Percentiles rank a stretch among this genome's conserved stretches.
These are phyloP conservation scores for Nothocercus nigrocapillus DNA, from an alignment of 2,113 vertebrate genomes.

Conservation along the genomic window DNA sequence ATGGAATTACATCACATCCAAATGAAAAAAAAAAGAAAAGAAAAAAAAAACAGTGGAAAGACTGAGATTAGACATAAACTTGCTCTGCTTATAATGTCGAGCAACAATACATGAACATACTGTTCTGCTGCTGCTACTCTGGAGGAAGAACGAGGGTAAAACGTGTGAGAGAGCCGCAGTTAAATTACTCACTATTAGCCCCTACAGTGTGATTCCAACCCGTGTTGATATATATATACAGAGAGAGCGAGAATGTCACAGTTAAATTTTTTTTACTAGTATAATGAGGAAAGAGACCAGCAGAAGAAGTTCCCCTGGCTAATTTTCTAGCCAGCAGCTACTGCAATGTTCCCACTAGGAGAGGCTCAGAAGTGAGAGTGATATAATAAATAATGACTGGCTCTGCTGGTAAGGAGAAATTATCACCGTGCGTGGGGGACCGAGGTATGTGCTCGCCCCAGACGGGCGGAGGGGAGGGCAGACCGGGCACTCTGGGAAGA, in stretches of 20 bases:
- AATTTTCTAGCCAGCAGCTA: conserved; percentile 81
- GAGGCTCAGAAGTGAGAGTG: conserved; percentile 71
- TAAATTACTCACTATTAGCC: conserved; percentile 80
- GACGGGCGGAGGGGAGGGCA: background rate
- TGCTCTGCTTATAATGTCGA: conserved; percentile 60
- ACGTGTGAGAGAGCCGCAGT: conserved; percentile 63
- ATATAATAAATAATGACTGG: conserved; percentile 81
- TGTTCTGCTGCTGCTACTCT: conserved; percentile 60
- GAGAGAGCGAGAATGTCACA: conserved; percentile 72
- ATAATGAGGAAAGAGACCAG: conserved; percentile 81
- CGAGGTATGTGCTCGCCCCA: conserved; percentile 65
- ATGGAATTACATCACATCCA: conserved; percentile 72
- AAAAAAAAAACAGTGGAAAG: conserved; percentile 6
- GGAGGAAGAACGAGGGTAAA: conserved; percentile 70
- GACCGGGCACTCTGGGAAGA: background rate
- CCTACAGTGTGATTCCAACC: conserved; percentile 76
- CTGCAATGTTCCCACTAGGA: conserved; percentile 78
- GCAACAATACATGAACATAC: conserved; percentile 42
- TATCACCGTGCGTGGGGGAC: conserved; percentile 77
- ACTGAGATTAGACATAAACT: conserved; percentile 74
- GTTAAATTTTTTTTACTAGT: conserved; percentile 81
- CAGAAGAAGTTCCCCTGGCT: conserved; percentile 80
- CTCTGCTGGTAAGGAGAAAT: conserved; percentile 77
- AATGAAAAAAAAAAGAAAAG: background rate
- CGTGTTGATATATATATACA: conserved; percentile 48